A percentile compares a stretch with the other conserved stretches of the same genome.
Evolutionary conservation across 2,888 invertebrate species (phyloP).

Genomic region (Hirtodrosophila cameraria): DNA sequence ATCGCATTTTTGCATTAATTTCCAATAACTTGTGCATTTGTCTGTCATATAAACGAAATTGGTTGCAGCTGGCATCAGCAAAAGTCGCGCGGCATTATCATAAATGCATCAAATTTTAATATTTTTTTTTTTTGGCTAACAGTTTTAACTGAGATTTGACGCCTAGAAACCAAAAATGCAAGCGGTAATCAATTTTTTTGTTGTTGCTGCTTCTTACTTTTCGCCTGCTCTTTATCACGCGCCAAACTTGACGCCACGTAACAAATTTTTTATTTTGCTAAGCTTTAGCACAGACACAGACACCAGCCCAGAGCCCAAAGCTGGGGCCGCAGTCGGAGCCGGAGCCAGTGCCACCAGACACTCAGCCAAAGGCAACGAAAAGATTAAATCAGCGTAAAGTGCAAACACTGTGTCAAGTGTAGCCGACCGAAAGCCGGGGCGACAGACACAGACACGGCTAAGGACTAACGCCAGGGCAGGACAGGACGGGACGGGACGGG

Average conservation of each 20-base stretch:
- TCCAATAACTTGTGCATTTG: constrained; percentile 44
- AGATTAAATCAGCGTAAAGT: constrained; percentile 73
- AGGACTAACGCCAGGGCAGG: constrained; percentile 9
- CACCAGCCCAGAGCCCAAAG: constrained; percentile 17
- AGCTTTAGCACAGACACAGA: constrained; percentile 13
- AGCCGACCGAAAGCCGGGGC: constrained; percentile 23
- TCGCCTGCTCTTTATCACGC: constrained; percentile 63
- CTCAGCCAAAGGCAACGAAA: constrained; percentile 57
- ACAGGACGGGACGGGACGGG: constrained; percentile 13
- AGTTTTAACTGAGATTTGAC: constrained; percentile 38
- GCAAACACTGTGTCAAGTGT: constrained; percentile 72
- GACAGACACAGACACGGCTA: constrained; percentile 16
- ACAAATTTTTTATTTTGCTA: constrained; percentile 16
- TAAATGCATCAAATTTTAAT: constrained; percentile 61
- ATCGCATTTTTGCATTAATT: constrained; percentile 13
- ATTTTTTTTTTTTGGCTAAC: constrained; percentile 18
- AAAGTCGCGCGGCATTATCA: constrained; percentile 60
- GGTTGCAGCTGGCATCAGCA: constrained; percentile 40
- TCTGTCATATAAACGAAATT: constrained; percentile 43
- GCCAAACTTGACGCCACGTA: constrained; percentile 54
- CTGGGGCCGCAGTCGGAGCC: constrained; percentile 17
- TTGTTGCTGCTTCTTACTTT: constrained; percentile 27
- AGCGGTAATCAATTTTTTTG: constrained; percentile 38
- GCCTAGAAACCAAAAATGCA: constrained; percentile 41
- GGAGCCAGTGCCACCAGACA: constrained; percentile 39